phyloP scores from a whole-genome alignment of 1,140 invertebrate species.

The Drosophila hydei region DNA sequence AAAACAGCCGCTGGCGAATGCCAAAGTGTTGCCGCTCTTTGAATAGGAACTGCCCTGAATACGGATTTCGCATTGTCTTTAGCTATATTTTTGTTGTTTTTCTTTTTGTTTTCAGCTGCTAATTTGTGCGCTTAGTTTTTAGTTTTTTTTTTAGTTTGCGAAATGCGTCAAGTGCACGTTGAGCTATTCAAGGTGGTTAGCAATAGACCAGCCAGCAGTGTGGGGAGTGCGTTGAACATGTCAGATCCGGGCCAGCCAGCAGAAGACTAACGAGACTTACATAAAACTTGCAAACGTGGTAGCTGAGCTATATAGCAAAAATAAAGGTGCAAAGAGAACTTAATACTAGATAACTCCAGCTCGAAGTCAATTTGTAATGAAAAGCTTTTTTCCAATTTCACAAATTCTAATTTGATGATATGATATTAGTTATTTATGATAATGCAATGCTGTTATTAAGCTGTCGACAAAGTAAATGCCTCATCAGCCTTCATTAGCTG shows the following conservation, averaged over 20 bases:
- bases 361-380: no score
- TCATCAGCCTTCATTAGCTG: slow-evolving; percentile 46
- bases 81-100: slow-evolving; percentile 1
- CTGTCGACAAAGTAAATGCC: slow-evolving; percentile 12
- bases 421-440: slow-evolving; percentile 13
- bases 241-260: slow-evolving; percentile 37
- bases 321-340: no score
- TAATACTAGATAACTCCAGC: no score
- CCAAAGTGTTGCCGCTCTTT: slow-evolving; percentile 69
- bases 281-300: background rate
- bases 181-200: slow-evolving; percentile 13
- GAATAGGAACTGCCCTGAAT: slow-evolving; percentile 76
- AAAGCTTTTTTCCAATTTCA: background rate
- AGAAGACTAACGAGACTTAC: background rate
- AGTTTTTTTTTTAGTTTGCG: slow-evolving; percentile 17
- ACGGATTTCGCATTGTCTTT: slow-evolving; percentile 77
- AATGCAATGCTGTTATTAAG: slow-evolving; percentile 23
- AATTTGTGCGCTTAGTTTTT: slow-evolving; percentile 50
- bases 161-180: slow-evolving; percentile 44
- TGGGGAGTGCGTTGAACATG: slow-evolving; percentile 15
- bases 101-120: slow-evolving; percentile 25
- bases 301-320: no score
- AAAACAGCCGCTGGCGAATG: slow-evolving; percentile 70
- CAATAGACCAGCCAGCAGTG: background rate
- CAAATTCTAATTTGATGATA: slow-evolving; percentile 4